Base-by-base conservation (phyloP, 2,888 invertebrate species). In the Eupeodes latifasciatus region DNA sequence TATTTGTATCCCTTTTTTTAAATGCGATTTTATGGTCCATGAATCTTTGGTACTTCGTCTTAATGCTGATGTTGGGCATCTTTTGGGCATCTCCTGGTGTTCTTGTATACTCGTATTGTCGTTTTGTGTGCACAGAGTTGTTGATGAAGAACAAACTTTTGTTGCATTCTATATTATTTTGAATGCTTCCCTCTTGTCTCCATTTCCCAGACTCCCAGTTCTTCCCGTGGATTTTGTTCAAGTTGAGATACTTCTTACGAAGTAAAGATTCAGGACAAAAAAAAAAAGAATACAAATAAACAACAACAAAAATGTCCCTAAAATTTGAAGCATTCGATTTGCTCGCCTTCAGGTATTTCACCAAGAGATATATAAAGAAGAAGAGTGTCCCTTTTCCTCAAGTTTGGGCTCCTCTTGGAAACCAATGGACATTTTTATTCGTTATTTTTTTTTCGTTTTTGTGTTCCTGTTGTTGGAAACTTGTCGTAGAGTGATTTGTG, bases 401-500 rank as follows among this genome's bases (percentile, higher is more conserved):
- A 49, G 61, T 61, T 40, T 66, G 16, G 16, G 55, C 19, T 44
- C 40, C 53, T 55, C 53, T 67, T 59, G 34, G 51, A 53, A 27
- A 14, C 36, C 27, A 11, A 55, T 64, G 19, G 36, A 66, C 66
- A 14, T 62, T 62, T 49, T 75, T 72, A 55, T 72, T 72, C 74
- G n/a, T 14, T 64, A 19, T 34, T 57, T 47, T 80, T 77, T 67
- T 77, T 69, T 71, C 71, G 67, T 59, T 62, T 67, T 79, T 64
- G 47, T 53, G 53, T 59, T 53, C 66, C 78, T 75, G 62, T 77
- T 53, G 55, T 77, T 53, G 55, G 72, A 66, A 89, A 90, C 89
- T 90, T 90, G 90, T 90, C 90, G 81, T 80, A 82, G 85, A 89
- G 89, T 90, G 90, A 90, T 90, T 90, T 90, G 90, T 90, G 90